Evolutionary conservation across 2,113 vertebrate species (phyloP).

Genomic region (Ibidorhyncha struthersii): DNA sequence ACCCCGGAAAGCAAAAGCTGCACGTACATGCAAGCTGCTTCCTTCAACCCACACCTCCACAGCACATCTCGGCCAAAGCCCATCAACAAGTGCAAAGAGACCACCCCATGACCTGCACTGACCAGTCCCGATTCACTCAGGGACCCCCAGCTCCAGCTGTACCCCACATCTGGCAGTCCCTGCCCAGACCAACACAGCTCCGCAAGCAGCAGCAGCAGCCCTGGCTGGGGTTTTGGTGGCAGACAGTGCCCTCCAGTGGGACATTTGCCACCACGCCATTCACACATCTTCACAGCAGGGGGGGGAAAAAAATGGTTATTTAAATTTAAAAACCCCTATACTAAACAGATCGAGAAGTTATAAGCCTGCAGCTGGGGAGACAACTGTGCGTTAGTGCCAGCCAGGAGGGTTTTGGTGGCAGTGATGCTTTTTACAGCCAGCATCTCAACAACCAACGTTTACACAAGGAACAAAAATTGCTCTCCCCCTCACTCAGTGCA

Average conservation of each 20-base stretch:
- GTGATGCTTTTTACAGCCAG: neutral
- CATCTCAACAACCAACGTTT: neutral
- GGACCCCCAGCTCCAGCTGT: neutral
- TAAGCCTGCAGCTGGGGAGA: neutral
- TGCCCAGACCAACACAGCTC: neutral
- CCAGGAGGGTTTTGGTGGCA: rapidly evolving
- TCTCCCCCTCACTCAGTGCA: rapidly evolving
- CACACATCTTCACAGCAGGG: neutral
- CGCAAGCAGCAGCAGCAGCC: neutral
- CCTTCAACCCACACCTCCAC: rapidly evolving
- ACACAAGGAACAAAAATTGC: neutral
- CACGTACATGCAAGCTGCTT: neutral
- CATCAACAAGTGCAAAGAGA: neutral
- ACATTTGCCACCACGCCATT: rapidly evolving
- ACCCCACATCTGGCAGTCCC: neutral
- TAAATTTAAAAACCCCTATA: rapidly evolving
- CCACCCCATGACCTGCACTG: rapidly evolving
- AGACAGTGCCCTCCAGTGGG: constrained; percentile 62
- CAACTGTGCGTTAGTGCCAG: neutral
- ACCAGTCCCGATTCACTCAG: rapidly evolving
- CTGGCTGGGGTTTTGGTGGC: neutral
- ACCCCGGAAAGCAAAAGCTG: neutral
- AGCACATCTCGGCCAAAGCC: neutral
- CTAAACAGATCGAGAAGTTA: too few relatives aligned
- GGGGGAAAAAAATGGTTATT: rapidly evolving